Percentiles rank a stretch among this genome's conserved stretches.
These are phyloP conservation scores for Muscicapa striata DNA, from an alignment of 2,797 vertebrate genomes.

Conservation along the genomic window DNA sequence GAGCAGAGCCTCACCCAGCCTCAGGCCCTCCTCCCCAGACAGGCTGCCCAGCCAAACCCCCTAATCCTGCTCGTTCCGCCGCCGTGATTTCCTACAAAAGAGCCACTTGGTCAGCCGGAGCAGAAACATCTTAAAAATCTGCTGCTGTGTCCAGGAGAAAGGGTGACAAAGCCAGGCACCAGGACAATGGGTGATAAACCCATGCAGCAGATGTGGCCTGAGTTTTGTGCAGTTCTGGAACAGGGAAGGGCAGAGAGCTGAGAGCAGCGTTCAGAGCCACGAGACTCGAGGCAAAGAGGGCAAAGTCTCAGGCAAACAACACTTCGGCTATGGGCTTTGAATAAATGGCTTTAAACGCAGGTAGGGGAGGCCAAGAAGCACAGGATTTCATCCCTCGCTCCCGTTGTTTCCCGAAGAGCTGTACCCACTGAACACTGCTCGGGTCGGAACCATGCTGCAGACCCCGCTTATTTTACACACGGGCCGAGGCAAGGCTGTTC, in stretches of 20 bases:
- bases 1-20: neutral
- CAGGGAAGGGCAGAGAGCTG: rapidly evolving
- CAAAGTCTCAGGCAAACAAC: neutral
- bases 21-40: neutral
- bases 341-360: rapidly evolving
- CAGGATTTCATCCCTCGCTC: neutral
- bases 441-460: rapidly evolving
- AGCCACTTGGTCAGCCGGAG: neutral
- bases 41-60: neutral
- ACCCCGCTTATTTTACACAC: neutral
- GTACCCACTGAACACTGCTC: rapidly evolving
- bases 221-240: neutral
- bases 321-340: neutral
- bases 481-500: rapidly evolving
- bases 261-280: neutral
- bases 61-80: neutral
- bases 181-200: neutral
- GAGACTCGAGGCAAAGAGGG: neutral
- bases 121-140: neutral
- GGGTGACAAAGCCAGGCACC: neutral
- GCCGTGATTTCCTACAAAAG: neutral
- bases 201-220: neutral
- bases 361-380: neutral
- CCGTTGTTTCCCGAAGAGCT: rapidly evolving
- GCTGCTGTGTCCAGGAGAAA: rapidly evolving